Conservation (phyloP, 2,888 invertebrate genomes). For the Busseola fusca region DNA sequence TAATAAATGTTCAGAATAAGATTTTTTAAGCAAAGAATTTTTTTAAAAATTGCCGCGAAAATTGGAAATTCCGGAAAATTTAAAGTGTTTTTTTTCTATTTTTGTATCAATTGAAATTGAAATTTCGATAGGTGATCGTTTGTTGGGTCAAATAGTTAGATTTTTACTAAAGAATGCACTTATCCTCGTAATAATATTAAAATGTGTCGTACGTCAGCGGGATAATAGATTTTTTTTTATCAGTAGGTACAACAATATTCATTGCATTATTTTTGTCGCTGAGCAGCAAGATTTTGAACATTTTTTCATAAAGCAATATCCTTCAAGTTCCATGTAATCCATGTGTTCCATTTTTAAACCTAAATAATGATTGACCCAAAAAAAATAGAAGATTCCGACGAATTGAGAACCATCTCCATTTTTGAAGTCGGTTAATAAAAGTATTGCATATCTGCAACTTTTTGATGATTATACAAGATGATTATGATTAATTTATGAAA, state of each 20-base stretch:
- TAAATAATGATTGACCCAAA: conserved; percentile 8
- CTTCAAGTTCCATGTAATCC: background rate
- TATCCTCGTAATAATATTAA: background rate
- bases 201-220: no score
- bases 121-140: background rate
- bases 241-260: no score
- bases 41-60: background rate
- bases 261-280: background rate
- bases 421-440: no score
- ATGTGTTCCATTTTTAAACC: conserved; percentile 16
- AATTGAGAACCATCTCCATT: no score
- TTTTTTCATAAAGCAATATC: background rate
- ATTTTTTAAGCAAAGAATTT: background rate
- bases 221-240: no score
- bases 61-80: background rate
- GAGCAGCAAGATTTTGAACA: background rate
- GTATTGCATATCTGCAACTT: background rate
- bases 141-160: background rate
- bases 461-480: no score
- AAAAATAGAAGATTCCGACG: no score
- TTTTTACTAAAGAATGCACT: background rate
- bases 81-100: background rate
- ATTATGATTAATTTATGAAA: no score
- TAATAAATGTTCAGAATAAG: background rate
- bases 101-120: background rate